These are phyloP conservation scores for Istiophorus platypterus DNA, from an alignment of 2,113 vertebrate species.

Conservation along the genomic window DNA sequence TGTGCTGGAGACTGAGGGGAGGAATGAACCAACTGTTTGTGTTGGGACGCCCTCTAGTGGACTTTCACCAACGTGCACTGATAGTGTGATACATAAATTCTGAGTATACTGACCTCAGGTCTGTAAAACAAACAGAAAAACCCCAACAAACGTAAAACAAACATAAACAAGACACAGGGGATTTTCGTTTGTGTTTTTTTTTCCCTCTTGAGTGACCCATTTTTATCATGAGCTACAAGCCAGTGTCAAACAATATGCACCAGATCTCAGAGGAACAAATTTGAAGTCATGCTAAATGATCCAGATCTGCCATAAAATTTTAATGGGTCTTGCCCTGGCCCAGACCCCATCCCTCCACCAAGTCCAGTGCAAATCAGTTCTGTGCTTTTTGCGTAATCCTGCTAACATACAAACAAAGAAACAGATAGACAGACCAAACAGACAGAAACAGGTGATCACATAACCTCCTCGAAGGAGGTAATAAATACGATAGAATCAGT, in stretches of 20 bases:
- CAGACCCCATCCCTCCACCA: no score
- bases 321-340: no score
- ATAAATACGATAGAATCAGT: constrained; percentile 41
- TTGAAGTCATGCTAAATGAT: no score
- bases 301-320: no score
- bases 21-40: not conserved
- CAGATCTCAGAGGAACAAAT: no score
- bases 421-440: no score
- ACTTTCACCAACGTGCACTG: not conserved
- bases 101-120: not conserved
- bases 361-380: no score
- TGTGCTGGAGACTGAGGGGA: not conserved
- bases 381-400: no score
- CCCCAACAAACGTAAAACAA: not conserved
- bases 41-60: constrained; percentile 21
- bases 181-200: not conserved
- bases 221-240: not conserved
- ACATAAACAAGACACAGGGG: not conserved
- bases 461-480: not conserved
- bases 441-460: no score
- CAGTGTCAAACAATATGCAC: no score
- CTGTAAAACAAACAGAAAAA: constrained; percentile 1
- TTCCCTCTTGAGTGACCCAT: not conserved
- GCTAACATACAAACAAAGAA: no score
- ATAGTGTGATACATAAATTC: no score